These are phyloP conservation scores for Stylophora pistillata DNA, from an alignment of 64 coral and sea anemone species.

Conservation along the genomic window DNA sequence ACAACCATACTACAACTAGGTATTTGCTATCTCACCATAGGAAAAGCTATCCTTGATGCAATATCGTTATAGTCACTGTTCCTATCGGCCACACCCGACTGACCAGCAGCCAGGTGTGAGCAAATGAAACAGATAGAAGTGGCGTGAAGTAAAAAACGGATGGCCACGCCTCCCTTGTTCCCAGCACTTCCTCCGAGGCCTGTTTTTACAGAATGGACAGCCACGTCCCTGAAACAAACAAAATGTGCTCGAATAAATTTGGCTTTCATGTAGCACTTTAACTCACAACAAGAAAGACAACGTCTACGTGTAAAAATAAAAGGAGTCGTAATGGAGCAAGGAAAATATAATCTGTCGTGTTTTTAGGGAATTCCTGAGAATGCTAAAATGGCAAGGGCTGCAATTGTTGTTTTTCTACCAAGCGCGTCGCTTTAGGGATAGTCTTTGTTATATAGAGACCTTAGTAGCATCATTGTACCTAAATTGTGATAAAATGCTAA, in stretches of 20 bases:
- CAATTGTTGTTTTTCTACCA: too few species aligned
- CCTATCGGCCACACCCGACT: constrained; percentile 85
- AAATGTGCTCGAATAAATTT: neutral
- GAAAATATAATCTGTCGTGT: too few species aligned
- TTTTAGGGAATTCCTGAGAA: too few species aligned
- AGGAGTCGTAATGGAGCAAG: too few species aligned
- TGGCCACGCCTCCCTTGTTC: constrained; percentile 97
- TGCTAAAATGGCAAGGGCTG: too few species aligned
- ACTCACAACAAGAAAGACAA: neutral
- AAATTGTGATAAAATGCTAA: too few species aligned
- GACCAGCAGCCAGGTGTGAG: constrained; percentile 94
- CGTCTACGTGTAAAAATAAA: too few species aligned
- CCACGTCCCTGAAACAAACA: constrained; percentile 75
- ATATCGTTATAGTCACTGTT: constrained; percentile 96
- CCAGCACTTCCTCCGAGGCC: constrained; percentile 94
- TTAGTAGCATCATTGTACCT: too few species aligned
- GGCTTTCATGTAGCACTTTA: neutral
- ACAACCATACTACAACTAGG: too few species aligned
- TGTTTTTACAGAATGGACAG: constrained; percentile 91
- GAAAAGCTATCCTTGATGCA: constrained; percentile 83
- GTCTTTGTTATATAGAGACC: too few species aligned
- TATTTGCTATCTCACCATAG: constrained; percentile 47
- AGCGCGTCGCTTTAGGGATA: too few species aligned
- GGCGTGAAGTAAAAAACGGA: constrained; percentile 79
- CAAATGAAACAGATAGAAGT: constrained; percentile 95